These are phyloP conservation scores for Bombus confusus DNA, from an alignment of 1,140 invertebrate species.

Conservation along the genomic window DNA sequence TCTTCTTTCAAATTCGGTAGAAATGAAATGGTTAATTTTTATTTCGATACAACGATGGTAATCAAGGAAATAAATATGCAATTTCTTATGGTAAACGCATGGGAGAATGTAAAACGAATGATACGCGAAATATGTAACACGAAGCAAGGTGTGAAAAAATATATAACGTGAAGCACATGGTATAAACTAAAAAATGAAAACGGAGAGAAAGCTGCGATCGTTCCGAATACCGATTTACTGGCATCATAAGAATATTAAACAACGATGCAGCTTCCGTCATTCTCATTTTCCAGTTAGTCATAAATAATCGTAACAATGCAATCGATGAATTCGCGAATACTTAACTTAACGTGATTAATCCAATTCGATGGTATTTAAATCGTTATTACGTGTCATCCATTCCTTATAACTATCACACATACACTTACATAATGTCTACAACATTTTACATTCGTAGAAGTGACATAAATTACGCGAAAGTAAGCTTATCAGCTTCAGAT, in stretches of 20 bases:
- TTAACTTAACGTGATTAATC: neutral
- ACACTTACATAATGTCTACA: neutral
- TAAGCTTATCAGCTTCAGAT: neutral
- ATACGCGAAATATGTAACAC: neutral
- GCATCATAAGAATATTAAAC: neutral
- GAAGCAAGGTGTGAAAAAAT: neutral
- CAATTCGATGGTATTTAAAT: neutral
- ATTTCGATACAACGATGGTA: neutral
- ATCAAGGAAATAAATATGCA: neutral
- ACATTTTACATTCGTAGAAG: conserved; percentile 1
- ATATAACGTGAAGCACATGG: neutral
- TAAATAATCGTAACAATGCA: neutral
- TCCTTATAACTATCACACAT: neutral
- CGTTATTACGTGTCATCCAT: neutral
- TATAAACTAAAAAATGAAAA: conserved; percentile 31
- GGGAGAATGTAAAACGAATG: neutral
- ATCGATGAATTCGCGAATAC: neutral
- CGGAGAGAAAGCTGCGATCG: neutral
- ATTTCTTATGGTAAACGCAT: no score
- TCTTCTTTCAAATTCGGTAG: neutral
- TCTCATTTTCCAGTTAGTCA: conserved; percentile 39
- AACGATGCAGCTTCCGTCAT: neutral
- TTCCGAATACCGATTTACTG: neutral
- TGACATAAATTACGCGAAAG: neutral
- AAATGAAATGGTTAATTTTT: neutral